Evolutionary conservation across 2,113 vertebrate genomes (phyloP), one percentile per base, ranked within the genome.

Genomic region (Prinia subflava): DNA sequence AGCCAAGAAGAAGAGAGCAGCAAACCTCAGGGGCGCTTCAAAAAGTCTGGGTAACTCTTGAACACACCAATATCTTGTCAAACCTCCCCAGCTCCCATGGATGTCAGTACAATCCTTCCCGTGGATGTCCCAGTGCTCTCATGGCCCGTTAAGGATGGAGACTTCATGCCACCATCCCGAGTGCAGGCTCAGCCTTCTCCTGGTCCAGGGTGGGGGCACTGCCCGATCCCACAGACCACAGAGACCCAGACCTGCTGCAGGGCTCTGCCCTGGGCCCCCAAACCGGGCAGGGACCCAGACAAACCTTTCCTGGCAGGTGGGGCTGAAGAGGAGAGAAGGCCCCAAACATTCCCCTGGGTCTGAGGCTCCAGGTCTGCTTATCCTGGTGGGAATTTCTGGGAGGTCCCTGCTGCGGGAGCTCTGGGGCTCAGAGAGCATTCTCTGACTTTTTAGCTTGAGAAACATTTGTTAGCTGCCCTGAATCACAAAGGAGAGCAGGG

Each of bases 301-400:
- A 83, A 47, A 56, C 11, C 24, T 47, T 33, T 44, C 19, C 60
- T 3, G 1, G 25, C 18, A 41, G 10, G 0, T n/a, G 10, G 6
- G 30, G 11, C 4, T 4, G 21, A 74, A 60, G 18, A 70, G 27
- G 31, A 35, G 15, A 50, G 11, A 31, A 91, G 13, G 4, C 8
- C 28, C 5, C 27, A 56, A 56, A 0, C 1, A 9, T 20, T 18
- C 25, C 47, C 20, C 17, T 2, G 1, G 8, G 2, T 59, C 35
- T 24, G 21, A 59, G 33, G 11, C 10, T 82, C 35, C 30, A 68
- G 39, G 21, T n/a, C 46, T 79, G 7, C 30, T 75, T 46, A 22
- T 30, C 28, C 31, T n/a, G 23, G 17, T 7, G 7, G 31, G 18
- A 33, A 60, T 30, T 70, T 16, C 83, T 7, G 13, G n/a, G 28